phyloP scores from a whole-genome alignment of 2,888 invertebrate species.

The Eudemis profundana region DNA sequence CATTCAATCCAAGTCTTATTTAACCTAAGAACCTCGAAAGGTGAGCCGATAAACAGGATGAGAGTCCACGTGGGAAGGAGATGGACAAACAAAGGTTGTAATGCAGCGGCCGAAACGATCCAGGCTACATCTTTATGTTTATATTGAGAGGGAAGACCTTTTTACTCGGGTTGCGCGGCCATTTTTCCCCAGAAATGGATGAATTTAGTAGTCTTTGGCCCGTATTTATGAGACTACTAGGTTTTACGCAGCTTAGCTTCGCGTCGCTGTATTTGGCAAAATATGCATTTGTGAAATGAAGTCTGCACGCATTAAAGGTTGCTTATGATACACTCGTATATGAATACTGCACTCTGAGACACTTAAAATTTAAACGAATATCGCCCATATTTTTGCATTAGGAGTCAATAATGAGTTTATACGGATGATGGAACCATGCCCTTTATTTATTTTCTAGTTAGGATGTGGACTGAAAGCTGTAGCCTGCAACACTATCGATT shows the following conservation, averaged over 20 bases:
- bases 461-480: too few relatives aligned
- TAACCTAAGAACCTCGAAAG: slow-evolving; percentile 1
- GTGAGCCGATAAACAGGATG: not conserved
- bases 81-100: not conserved
- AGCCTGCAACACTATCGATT: too few relatives aligned
- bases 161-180: not conserved
- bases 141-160: slow-evolving; percentile 9
- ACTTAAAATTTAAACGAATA: too few relatives aligned
- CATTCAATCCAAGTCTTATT: slow-evolving; percentile 6
- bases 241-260: not conserved
- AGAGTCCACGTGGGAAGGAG: not conserved
- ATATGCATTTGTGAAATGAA: not conserved
- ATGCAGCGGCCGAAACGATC: not conserved
- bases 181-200: not conserved
- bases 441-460: too few relatives aligned
- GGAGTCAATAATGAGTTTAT: too few relatives aligned
- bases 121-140: not conserved
- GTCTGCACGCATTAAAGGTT: not conserved
- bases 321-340: too few relatives aligned
- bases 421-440: too few relatives aligned
- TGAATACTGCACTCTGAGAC: too few relatives aligned
- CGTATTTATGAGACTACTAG: not conserved
- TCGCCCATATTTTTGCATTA: too few relatives aligned
- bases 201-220: not conserved
- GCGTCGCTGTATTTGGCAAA: not conserved